phyloP scores from a whole-genome alignment of 2,888 invertebrate species.

The Ferrisia virgata region DNA sequence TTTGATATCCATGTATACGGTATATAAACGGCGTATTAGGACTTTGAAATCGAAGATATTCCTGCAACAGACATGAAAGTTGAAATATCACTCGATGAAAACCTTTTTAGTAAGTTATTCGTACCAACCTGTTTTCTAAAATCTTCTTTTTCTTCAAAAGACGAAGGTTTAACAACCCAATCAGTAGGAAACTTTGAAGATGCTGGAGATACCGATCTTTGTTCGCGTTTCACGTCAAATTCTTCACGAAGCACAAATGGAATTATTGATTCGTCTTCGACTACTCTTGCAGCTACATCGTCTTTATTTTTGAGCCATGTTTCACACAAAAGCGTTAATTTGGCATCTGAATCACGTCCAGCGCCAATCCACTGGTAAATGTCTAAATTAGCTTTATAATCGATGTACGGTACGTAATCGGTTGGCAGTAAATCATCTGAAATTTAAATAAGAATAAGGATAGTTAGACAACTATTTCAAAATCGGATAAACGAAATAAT shows the following conservation, averaged over 20 bases:
- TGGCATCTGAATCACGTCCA: conserved; percentile 78
- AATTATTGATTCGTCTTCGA: conserved; percentile 49
- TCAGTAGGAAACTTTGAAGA: conserved; percentile 24
- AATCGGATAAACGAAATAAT: background rate
- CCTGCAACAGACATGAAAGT: conserved; percentile 60
- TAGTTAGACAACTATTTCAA: background rate
- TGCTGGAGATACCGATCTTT: conserved; percentile 48
- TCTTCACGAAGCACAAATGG: conserved; percentile 51
- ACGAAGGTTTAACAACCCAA: conserved; percentile 69
- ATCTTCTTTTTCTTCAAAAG: conserved; percentile 69
- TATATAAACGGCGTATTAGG: conserved; percentile 92
- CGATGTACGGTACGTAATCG: conserved; percentile 84
- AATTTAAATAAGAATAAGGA: background rate
- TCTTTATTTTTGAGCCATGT: conserved; percentile 47
- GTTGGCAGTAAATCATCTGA: conserved; percentile 58
- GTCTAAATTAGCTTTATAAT: conserved; percentile 70
- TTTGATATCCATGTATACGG: conserved; percentile 79
- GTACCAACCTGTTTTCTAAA: conserved; percentile 58
- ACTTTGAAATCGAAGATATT: conserved; percentile 76
- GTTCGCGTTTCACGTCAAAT: conserved; percentile 48
- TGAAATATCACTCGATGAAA: background rate
- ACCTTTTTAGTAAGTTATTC: background rate
- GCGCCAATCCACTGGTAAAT: conserved; percentile 90
- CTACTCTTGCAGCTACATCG: conserved; percentile 39
- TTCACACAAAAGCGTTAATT: conserved; percentile 45